These are phyloP conservation scores for Wiebesia pumilae DNA, from an alignment of 1,140 invertebrate genomes.

Conservation along the genomic window DNA sequence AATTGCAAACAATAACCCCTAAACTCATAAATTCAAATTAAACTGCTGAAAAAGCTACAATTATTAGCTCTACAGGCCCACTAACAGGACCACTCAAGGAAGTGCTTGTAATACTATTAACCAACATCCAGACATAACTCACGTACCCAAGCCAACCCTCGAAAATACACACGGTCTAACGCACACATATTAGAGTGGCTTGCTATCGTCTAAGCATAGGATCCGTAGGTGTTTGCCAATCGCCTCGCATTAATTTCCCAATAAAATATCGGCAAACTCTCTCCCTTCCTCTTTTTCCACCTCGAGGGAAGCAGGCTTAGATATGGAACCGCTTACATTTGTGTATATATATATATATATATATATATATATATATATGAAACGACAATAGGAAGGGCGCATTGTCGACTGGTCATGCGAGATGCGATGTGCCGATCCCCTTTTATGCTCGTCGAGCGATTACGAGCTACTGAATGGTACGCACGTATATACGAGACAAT, in stretches of 20 bases:
- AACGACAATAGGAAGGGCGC: slow-evolving; percentile 56
- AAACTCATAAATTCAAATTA: slow-evolving; percentile 13
- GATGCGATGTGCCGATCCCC: slow-evolving; percentile 60
- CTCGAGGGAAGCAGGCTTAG: neutral
- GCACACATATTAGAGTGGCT: neutral
- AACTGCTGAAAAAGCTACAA: neutral
- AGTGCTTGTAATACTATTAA: slow-evolving; percentile 25
- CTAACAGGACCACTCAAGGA: neutral
- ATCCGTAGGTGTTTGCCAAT: slow-evolving; percentile 41
- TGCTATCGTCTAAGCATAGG: neutral
- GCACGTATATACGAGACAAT: slow-evolving; percentile 52
- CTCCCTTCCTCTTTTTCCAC: neutral
- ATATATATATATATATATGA: neutral
- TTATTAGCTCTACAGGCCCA: neutral
- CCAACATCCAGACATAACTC: slow-evolving; percentile 26
- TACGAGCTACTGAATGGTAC: slow-evolving; percentile 60
- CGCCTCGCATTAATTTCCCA: slow-evolving; percentile 55
- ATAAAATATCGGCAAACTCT: slow-evolving; percentile 57
- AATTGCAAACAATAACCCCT: neutral
- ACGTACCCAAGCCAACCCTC: neutral
- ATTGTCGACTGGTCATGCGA: slow-evolving; percentile 62
- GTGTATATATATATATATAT: neutral
- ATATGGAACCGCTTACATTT: slow-evolving; percentile 46
- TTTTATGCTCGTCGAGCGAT: slow-evolving; percentile 59
- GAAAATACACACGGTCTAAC: neutral